These are phyloP conservation scores for Botia almorhae DNA, from an alignment of 2,797 vertebrate species.

Conservation along the genomic window DNA sequence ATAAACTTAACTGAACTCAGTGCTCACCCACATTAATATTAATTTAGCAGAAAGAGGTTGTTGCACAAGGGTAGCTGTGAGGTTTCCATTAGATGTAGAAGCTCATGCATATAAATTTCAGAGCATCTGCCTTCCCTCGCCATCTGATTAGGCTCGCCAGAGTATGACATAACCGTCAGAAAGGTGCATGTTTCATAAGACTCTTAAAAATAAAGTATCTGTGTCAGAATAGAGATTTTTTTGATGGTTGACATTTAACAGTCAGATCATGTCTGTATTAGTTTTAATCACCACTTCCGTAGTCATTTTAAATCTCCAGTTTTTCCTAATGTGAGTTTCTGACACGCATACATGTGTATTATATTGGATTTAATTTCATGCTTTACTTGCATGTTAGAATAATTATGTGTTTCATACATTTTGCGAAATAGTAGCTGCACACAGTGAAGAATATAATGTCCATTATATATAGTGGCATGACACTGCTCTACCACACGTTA, in stretches of 20 bases:
- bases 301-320: background rate
- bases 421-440: too few species aligned
- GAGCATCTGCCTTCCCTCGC: conserved; percentile 64
- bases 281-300: background rate
- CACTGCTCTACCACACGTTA: background rate
- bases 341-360: background rate
- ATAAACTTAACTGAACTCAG: conserved; percentile 83
- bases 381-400: background rate
- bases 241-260: background rate
- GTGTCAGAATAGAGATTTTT: background rate
- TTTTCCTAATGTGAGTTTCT: background rate
- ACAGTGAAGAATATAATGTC: background rate
- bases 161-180: conserved; percentile 71
- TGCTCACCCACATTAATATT: conserved; percentile 82
- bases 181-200: conserved; percentile 60
- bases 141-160: conserved; percentile 63
- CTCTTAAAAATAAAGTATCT: conserved; percentile 46
- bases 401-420: background rate
- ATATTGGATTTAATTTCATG: background rate
- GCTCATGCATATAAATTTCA: conserved; percentile 78
- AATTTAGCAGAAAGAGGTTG: conserved; percentile 78
- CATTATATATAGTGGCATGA: background rate
- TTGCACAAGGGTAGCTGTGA: conserved; percentile 72
- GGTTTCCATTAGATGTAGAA: conserved; percentile 78
- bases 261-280: background rate